These are phyloP conservation scores for Diabrotica balteata DNA, from an alignment of 2,888 invertebrate genomes.

Conservation along the genomic window DNA sequence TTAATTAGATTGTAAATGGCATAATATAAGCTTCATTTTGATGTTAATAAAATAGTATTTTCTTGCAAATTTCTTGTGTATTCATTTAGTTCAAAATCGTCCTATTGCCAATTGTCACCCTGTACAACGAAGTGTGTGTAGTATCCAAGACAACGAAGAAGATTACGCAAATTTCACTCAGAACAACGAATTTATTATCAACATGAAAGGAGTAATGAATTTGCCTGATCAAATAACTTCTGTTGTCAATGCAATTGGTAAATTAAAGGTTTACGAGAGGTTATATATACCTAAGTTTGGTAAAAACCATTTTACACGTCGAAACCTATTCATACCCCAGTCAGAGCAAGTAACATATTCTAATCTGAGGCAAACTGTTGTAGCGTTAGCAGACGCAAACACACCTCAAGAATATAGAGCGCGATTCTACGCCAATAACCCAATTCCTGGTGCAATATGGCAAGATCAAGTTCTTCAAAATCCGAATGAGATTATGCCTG, in stretches of 20 bases:
- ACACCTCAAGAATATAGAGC: not conserved
- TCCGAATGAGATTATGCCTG: conserved; percentile 16
- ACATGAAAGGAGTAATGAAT: not conserved
- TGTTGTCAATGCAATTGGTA: conserved; percentile 1
- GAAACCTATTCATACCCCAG: conserved; percentile 9
- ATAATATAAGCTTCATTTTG: too few relatives aligned
- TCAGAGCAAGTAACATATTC: not conserved
- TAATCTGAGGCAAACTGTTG: conserved; percentile 10
- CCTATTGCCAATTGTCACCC: too few relatives aligned
- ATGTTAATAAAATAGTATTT: too few relatives aligned
- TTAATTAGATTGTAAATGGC: too few relatives aligned
- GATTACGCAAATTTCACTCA: not conserved
- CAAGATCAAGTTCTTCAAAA: too few relatives aligned
- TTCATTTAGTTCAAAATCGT: too few relatives aligned
- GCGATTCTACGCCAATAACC: conserved; percentile 13
- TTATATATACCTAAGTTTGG: conserved; percentile 14
- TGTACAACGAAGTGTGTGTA: too few relatives aligned
- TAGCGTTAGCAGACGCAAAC: not conserved
- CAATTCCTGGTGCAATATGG: conserved; percentile 16
- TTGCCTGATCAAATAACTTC: conserved; percentile 6
- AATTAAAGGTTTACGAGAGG: not conserved
- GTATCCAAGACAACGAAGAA: conserved; percentile 5
- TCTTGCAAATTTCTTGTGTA: too few relatives aligned
- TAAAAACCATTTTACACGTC: not conserved
- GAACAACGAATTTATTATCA: not conserved